Conservation (phyloP, 1,140 invertebrate species). For the Platyscapa corneri region DNA sequence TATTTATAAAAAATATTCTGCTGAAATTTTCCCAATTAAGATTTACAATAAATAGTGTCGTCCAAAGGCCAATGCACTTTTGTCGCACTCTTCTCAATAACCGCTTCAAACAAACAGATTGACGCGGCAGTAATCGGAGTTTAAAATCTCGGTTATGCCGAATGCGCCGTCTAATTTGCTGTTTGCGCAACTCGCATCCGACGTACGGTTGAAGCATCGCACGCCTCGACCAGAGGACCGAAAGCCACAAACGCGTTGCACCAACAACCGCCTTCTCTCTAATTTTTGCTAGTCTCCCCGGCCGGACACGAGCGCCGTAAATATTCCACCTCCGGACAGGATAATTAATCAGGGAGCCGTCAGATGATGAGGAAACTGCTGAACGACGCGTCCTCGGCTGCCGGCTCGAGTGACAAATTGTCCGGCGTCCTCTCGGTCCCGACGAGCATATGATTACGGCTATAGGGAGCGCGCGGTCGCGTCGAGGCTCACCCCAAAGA, state of each 20-base stretch:
- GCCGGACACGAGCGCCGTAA: slow-evolving; percentile 20
- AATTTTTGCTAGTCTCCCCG: slow-evolving; percentile 14
- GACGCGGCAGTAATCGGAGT: too few relatives aligned
- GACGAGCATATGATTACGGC: slow-evolving; percentile 34
- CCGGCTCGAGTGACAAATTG: slow-evolving; percentile 63
- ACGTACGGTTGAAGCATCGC: background rate
- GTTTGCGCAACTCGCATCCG: background rate
- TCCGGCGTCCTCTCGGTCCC: slow-evolving; percentile 6
- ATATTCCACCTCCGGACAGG: slow-evolving; percentile 55
- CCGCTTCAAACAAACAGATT: too few relatives aligned
- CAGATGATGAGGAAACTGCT: slow-evolving; percentile 54
- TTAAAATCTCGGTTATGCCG: too few relatives aligned
- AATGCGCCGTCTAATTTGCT: background rate
- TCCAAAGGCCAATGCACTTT: too few relatives aligned
- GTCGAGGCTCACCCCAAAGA: background rate
- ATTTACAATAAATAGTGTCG: too few relatives aligned
- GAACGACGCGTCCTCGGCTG: background rate
- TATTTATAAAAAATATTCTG: too few relatives aligned
- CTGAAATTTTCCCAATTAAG: too few relatives aligned
- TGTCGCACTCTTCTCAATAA: too few relatives aligned
- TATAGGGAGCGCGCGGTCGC: background rate
- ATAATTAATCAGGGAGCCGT: slow-evolving; percentile 68
- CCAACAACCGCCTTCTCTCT: background rate
- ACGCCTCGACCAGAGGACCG: background rate
- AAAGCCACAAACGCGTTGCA: background rate